Conservation (phyloP, 2,797 vertebrate species). For the Kryptopterus vitreolus region DNA sequence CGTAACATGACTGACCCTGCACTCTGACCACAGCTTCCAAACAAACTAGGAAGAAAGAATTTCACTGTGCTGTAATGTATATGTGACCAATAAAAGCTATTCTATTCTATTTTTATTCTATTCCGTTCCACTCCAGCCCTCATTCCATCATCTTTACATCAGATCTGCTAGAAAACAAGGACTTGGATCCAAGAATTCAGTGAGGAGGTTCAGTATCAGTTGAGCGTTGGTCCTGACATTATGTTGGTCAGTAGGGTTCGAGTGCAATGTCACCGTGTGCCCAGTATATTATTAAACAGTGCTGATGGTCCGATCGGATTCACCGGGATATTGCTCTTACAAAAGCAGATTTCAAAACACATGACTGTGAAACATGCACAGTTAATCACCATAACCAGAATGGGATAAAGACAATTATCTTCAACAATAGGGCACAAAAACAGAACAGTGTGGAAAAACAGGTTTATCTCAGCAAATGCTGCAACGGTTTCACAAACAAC, state of each 20-base stretch:
- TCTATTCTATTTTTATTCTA: too few species aligned
- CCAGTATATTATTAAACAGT: slow-evolving; percentile 22
- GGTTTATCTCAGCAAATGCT: too few species aligned
- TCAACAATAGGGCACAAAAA: background rate
- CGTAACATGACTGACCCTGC: too few species aligned
- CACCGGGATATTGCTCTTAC: background rate
- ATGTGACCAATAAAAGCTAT: too few species aligned
- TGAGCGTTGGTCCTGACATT: too few species aligned
- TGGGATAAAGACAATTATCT: background rate
- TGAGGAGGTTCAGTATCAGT: background rate
- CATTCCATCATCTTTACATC: too few species aligned
- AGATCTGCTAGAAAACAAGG: too few species aligned
- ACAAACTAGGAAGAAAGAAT: too few species aligned
- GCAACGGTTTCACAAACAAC: too few species aligned
- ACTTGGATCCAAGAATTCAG: background rate
- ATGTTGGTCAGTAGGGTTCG: background rate
- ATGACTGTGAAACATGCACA: background rate
- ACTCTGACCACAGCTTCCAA: too few species aligned
- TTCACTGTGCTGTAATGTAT: too few species aligned
- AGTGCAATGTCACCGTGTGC: background rate
- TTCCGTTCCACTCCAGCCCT: too few species aligned
- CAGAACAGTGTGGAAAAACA: background rate
- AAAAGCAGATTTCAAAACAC: background rate
- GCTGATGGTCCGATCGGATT: slow-evolving; percentile 13
- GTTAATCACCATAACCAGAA: background rate